Conservation (phyloP, 2,797 vertebrate species). For the Channallabes apus region DNA sequence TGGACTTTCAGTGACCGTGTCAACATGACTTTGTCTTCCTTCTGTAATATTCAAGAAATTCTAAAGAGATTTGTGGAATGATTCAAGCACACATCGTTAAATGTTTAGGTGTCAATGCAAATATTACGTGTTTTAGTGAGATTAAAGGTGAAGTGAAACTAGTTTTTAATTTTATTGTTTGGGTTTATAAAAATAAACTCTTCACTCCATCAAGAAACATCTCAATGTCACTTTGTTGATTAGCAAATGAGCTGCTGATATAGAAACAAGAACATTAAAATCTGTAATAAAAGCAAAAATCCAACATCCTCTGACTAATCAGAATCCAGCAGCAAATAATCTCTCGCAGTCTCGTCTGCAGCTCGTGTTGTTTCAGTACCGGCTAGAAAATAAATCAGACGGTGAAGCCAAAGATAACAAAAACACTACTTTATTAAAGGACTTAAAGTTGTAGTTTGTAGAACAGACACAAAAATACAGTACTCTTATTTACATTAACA, state of each 20-base stretch:
- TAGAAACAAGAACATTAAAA: too few species aligned
- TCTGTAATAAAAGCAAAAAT: not conserved
- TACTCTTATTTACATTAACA: conserved; percentile 71
- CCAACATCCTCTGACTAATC: not conserved
- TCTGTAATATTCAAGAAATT: not conserved
- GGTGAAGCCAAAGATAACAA: not conserved
- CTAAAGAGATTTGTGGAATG: not conserved
- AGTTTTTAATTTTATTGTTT: too few species aligned
- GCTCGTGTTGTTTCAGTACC: not conserved
- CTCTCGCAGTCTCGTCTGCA: not conserved
- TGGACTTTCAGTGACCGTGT: not conserved
- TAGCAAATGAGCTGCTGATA: too few species aligned
- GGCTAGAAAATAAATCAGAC: not conserved
- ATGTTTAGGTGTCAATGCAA: not conserved
- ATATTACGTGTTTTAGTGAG: not conserved
- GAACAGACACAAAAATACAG: conserved; percentile 74
- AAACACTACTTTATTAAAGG: conserved; percentile 69
- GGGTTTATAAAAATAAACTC: too few species aligned
- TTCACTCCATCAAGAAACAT: too few species aligned
- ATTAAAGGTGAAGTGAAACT: not conserved
- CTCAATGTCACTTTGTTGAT: too few species aligned
- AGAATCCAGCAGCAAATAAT: not conserved
- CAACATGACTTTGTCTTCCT: not conserved
- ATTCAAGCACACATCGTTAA: not conserved
- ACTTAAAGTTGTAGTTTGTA: conserved; percentile 56